phyloP scores from a whole-genome alignment of 2,888 invertebrate genomes.

The Tipula vernalis region DNA sequence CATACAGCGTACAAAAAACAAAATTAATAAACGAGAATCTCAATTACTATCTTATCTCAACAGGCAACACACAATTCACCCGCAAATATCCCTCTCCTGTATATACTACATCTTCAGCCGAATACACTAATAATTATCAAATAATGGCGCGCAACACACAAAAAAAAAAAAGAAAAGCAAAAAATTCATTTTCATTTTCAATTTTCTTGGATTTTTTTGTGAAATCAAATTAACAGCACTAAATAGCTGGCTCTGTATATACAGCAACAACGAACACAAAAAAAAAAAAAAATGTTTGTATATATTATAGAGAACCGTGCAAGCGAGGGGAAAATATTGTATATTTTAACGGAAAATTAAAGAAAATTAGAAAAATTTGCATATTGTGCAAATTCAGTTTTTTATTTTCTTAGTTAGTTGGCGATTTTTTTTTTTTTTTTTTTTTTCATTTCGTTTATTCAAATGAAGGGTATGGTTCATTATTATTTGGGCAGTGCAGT shows the following conservation, averaged over 20 bases:
- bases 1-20: background rate
- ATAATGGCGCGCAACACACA: background rate
- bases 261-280: background rate
- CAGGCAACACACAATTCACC: background rate
- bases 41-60: constrained; percentile 4
- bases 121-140: background rate
- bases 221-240: background rate
- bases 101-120: background rate
- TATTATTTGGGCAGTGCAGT: background rate
- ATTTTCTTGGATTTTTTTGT: background rate
- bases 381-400: background rate
- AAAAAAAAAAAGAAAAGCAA: background rate
- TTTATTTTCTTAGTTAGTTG: background rate
- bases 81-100: background rate
- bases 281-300: background rate
- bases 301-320: background rate
- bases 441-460: background rate
- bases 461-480: background rate
- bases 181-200: background rate
- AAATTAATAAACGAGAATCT: background rate
- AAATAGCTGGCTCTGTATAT: background rate
- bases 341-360: background rate
- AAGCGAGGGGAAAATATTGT: background rate
- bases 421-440: background rate
- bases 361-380: background rate